Base-by-base conservation (phyloP, 2,113 vertebrate genomes). In the Pao palembangensis region DNA sequence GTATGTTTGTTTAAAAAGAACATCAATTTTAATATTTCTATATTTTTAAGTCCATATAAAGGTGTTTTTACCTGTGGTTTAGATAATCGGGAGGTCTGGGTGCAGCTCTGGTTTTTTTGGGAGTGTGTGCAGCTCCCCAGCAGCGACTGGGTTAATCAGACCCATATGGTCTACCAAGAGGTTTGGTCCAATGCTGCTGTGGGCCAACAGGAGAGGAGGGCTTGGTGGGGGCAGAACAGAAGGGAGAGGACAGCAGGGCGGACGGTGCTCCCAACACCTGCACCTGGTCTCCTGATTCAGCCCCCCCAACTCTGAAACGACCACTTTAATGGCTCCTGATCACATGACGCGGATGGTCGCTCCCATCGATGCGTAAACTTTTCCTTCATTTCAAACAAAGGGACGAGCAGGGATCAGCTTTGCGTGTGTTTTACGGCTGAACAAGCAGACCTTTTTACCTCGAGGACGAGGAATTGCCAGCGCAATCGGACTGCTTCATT, bases 111-210 rank as follows among this genome's bases (percentile, higher is more conserved):
- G 28, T 31, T 6, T 3, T 23, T 3, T 15, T n/a, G 16, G 42
- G 43, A 5, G 60, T 20, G 69, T 67, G 61, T 46, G 60, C 4
- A 49, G 58, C 46, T 54, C 50, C 38, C 65, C 82, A 56, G 88
- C 80, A 78, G 57, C 18, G 78, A 85, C 63, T 55, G 86, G 86
- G 88, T 88, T 89, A 89, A 89, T 76, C 76, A 68, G 67, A 81
- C 85, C 85, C 87, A 87, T 85, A 87, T 89, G 88, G 83, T 78
- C 79, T 25, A 86, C 71, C 66, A 62, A 73, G 88, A 83, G 86
- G 83, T 83, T 88, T 82, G 83, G 76, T 80, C 79, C 82, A 83
- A 69, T 75, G 81, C 85, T 85, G 76, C 81, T 84, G 79, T 82
- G 86, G 80, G 83, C 81, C 81, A 85, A 81, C 84, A 83, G 84